Evolutionary conservation across 1,140 invertebrate genomes (phyloP).

Genomic region (Trichonephila clavipes): DNA sequence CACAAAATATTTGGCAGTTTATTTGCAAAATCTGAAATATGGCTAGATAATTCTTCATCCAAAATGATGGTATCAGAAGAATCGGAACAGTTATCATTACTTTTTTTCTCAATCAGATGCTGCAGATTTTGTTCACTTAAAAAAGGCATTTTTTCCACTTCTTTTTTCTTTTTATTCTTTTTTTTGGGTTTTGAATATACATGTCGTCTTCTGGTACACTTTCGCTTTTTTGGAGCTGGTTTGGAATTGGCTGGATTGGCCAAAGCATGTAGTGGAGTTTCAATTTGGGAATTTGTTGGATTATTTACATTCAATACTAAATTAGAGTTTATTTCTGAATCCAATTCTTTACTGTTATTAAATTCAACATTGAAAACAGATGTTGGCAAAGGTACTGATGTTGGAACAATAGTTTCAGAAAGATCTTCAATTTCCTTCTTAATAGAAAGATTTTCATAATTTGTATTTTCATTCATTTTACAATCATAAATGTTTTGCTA

Average conservation of each 20-base stretch:
- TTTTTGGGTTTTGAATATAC: slow-evolving; percentile 49
- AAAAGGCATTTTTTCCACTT: no score
- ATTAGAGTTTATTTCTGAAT: not conserved
- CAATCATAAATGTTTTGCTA: not conserved
- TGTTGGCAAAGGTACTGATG: not conserved
- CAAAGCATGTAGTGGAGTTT: not conserved
- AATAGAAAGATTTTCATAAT: not conserved
- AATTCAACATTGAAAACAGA: not conserved
- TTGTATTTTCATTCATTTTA: not conserved
- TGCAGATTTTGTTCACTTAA: not conserved
- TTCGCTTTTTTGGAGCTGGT: not conserved
- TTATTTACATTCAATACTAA: not conserved
- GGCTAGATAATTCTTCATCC: not conserved
- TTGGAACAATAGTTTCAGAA: not conserved
- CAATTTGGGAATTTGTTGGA: not conserved
- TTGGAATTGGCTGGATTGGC: not conserved
- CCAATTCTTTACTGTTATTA: not conserved
- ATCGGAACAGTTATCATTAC: slow-evolving; percentile 28
- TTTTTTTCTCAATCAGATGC: not conserved
- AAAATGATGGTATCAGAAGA: slow-evolving; percentile 48
- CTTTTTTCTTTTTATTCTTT: slow-evolving; percentile 35
- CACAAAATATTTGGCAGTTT: not conserved
- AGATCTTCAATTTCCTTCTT: not conserved
- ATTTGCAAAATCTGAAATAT: not conserved
- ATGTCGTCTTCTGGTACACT: not conserved